Evolutionary conservation across 2,113 vertebrate genomes (phyloP).

Genomic region (Rhabdomys dilectus): DNA sequence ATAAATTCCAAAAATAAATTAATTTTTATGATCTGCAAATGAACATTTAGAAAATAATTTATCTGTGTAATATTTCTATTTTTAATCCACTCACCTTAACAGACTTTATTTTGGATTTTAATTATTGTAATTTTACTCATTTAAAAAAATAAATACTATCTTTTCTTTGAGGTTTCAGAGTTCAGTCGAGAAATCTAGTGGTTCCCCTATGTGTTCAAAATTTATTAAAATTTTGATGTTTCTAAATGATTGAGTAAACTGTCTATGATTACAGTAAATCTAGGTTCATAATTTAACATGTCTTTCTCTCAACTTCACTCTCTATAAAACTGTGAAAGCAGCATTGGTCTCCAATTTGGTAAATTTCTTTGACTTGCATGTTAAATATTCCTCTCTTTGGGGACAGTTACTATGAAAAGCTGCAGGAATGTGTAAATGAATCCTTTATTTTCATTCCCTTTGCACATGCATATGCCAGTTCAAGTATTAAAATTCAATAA

Average conservation of each 20-base stretch:
- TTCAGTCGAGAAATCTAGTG: not conserved
- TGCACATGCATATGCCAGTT: not conserved
- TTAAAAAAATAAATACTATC: not conserved
- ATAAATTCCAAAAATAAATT: not conserved
- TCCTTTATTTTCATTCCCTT: slow-evolving; percentile 30
- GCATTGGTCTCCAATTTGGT: not conserved
- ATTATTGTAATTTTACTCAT: not conserved
- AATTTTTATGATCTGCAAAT: not conserved
- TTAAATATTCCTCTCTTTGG: not conserved
- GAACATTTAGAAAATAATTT: not conserved
- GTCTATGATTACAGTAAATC: not conserved
- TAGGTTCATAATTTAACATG: not conserved
- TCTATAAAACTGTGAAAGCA: not conserved
- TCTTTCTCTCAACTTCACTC: slow-evolving; percentile 4
- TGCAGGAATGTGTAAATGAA: not conserved
- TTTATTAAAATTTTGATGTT: not conserved
- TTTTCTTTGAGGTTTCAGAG: not conserved
- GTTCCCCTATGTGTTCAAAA: not conserved
- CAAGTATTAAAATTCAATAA: slow-evolving; percentile 26
- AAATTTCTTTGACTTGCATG: slow-evolving; percentile 29
- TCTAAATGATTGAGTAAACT: not conserved
- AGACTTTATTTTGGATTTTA: not conserved
- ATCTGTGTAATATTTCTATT: not conserved
- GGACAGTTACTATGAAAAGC: not conserved
- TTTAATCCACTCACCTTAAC: not conserved